Base-by-base conservation (phyloP, 2,113 vertebrate species). In the Crotalus horridus region DNA sequence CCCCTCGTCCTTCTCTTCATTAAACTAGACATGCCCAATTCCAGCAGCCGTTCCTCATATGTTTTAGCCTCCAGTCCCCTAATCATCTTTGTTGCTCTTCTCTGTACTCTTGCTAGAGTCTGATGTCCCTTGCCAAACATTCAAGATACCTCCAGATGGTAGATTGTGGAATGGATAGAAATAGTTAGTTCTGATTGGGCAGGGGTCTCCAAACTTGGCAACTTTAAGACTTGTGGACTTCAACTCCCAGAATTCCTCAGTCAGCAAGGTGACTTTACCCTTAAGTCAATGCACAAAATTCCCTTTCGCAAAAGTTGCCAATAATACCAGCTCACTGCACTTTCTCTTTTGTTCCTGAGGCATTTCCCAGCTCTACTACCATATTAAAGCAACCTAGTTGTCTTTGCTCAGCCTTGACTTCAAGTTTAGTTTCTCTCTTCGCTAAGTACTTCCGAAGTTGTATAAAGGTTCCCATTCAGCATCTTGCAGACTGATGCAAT, bases 271-370 rank as follows among this genome's bases (percentile, higher is more conserved):
- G 46, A 48, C 46, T 69, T 43, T 69, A n/a, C 23, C 58, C 46
- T 64, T 48, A 53, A 26, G 85, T 33, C 23, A 15, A 1, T 69
- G 61, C 87, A 8, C 46, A 54, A 88, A 59, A 88, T 8, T 39
- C 7, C 46, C 7, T 23, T 33, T 13, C 21, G 7, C 29, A 61
- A 61, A 21, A 24, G 81, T 93, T 94, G 92, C 94, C 95, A 92
- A 94, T 95, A 95, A 93, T 88, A 96, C 92, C 90, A 96, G 92
- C 91, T 93, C 92, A 21, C 29, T 89, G 21, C 4, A 91, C 0
- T 0, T n/a, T 29, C 87, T 89, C 92, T 92, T 95, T 74, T 54
- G 91, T 92, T 92, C 86, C 29, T 85, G 74, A 85, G 89, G 90
- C 93, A 88, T 11, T 90, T 94, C 89, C 85, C 87, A 90, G 1